Evolutionary conservation across 2,797 vertebrate genomes (phyloP), one percentile per base, ranked within the genome.

Genomic region (Enteromius viviparus): DNA sequence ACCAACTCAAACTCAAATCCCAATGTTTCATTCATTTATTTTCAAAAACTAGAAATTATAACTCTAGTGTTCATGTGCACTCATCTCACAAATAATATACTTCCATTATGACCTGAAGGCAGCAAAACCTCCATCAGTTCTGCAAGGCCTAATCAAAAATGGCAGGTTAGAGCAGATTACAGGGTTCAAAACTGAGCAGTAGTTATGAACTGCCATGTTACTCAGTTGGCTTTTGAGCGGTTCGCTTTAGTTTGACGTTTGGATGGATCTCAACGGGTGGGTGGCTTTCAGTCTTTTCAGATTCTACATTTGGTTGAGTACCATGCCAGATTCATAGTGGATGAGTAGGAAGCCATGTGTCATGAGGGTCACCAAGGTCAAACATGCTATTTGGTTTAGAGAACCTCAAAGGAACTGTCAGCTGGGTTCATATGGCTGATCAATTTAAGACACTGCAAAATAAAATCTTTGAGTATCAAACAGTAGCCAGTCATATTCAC

Each of bases 321-420:
- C 23, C 49, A 55, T 21, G 26, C 14, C 47, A 37, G 14, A 3
- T 69, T 70, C 19, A 47, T 47, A 45, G 49, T 29, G 8, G 26
- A n/a, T 69, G 40, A 83, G 65, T 60, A 70, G 74, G 80, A 75
- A 82, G 47, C 47, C 80, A 66, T 76, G 47, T 68, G 62, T 42
- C 11, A 15, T 29, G 6, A 66, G 47, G 62, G 60, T 42, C n/a
- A 34, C 8, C n/a, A n/a, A 29, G 47, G 37, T 83, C 81, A 77
- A 76, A 76, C 69, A 29, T 40, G 65, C 15, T 66, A 42, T 55
- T 47, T 60, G 37, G 37, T 34, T 55, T 68, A 26, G 53, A 58
- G 64, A 45, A 68, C 47, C 49, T 76, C 49, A 76, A 82, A 80
- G 66, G 23, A 66, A 42, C 34, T 45, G 21, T 51, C 69, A n/a